Evolutionary conservation across 2,113 vertebrate genomes (phyloP), one percentile per base, ranked within the genome.

Genomic region (Rhinolophus sinicus): DNA sequence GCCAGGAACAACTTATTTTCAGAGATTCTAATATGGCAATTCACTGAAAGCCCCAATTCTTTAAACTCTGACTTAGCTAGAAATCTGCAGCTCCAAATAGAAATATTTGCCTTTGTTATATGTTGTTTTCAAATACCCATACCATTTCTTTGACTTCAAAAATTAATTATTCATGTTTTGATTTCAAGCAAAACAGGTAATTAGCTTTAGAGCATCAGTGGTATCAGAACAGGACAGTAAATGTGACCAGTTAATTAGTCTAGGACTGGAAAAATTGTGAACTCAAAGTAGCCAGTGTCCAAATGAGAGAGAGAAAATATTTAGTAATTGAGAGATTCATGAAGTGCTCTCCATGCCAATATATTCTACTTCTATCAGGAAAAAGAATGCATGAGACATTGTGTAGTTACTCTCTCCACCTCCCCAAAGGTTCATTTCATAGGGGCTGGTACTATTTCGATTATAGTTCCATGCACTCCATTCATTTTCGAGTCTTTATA

Each of bases 401-500:
- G 9, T 8, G 15, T 21, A 22, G 24, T 26, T 65, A 38, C 19
- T 73, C 24, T 38, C 18, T 72, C 33, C 65, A n/a, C 24, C 40
- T 80, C 35, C 30, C 8, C 19, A 50, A 85, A 93, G 64, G 38
- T 88, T 89, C 60, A 85, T 12, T 86, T 81, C 44, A 77, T 1
- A 24, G 13, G 11, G 6, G 2, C 50, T n/a, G 2, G 9, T 56
- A 50, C 9, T 62, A 69, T 88, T 30, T 85, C n/a, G 78, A 40
- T 54, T 64, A 44, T 44, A 81, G 10, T 84, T 95, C 28, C 76
- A 84, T 33, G 72, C 21, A 72, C 8, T 87, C 35, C n/a, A 60
- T 90, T 84, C 84, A 73, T 88, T 90, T 87, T 84, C 62, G 76
- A 70, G 13, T 77, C 33, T 69, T 82, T 58, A 30, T 73, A 83